Evolutionary conservation across 2,888 invertebrate species (phyloP).

Genomic region (Machimus rusticus): DNA sequence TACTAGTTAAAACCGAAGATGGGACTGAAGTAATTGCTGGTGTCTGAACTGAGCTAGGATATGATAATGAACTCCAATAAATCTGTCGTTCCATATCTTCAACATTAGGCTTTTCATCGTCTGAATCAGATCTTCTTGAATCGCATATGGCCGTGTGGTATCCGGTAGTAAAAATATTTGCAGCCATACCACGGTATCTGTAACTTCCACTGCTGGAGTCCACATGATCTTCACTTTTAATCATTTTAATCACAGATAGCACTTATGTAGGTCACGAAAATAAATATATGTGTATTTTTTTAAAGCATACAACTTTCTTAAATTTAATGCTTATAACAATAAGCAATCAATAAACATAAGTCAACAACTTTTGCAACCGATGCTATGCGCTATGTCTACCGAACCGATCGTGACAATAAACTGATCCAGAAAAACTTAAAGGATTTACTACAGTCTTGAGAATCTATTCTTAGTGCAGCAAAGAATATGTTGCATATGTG

Average conservation of each 20-base stretch:
- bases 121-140: conserved; percentile 49
- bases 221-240: conserved; percentile 48
- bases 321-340: neutral
- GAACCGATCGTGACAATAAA: conserved; percentile 10
- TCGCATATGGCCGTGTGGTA: conserved; percentile 55
- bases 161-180: conserved; percentile 54
- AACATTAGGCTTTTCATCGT: conserved; percentile 58
- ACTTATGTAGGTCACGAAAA: neutral
- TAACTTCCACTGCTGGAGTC: conserved; percentile 41
- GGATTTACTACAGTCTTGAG: neutral
- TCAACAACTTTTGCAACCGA: neutral
- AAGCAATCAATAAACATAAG: conserved; percentile 12
- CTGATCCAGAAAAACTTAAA: neutral
- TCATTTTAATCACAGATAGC: conserved; percentile 44
- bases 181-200: conserved; percentile 54
- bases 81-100: conserved; percentile 55
- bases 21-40: conserved; percentile 49
- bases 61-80: conserved; percentile 39
- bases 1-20: conserved; percentile 29
- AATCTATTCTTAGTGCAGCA: neutral
- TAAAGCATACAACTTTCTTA: neutral
- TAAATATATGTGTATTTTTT: neutral
- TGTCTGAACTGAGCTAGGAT: conserved; percentile 40
- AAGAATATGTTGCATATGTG: neutral
- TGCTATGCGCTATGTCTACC: neutral